These are phyloP conservation scores for Zaprionus inermis DNA, from an alignment of 1,140 invertebrate genomes.

Conservation along the genomic window DNA sequence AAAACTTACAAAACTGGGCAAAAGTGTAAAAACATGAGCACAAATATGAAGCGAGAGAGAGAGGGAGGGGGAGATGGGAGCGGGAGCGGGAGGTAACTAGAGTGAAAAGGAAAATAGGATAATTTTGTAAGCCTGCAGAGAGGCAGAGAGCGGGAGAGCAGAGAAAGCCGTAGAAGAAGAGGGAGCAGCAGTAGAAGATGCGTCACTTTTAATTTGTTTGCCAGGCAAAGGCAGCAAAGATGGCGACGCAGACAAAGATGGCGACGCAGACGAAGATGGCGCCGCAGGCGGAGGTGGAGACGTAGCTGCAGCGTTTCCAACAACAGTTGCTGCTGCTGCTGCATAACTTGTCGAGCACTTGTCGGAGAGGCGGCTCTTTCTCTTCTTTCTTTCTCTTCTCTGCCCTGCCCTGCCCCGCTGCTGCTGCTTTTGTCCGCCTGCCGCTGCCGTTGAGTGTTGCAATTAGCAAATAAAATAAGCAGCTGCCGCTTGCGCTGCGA, in stretches of 20 bases:
- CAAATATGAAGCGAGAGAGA: neutral
- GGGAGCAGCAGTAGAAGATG: conserved; percentile 38
- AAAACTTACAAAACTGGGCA: conserved; percentile 6
- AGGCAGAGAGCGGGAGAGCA: conserved; percentile 17
- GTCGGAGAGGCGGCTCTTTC: conserved; percentile 32
- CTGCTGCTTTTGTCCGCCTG: conserved; percentile 44
- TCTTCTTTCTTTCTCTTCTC: neutral
- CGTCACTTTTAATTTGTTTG: conserved; percentile 81
- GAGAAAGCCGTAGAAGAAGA: neutral
- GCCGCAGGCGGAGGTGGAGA: conserved; percentile 1
- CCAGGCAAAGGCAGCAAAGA: conserved; percentile 20
- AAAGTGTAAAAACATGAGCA: conserved; percentile 12
- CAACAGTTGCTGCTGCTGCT: conserved; percentile 33
- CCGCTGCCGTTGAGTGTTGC: conserved; percentile 66
- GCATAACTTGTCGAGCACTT: conserved; percentile 70
- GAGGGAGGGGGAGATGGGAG: neutral
- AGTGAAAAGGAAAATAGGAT: conserved; percentile 4
- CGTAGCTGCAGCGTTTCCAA: conserved; percentile 23
- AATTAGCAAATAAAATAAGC: conserved; percentile 83
- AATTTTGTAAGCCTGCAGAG: conserved; percentile 7
- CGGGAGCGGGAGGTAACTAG: neutral
- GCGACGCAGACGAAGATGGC: conserved; percentile 1
- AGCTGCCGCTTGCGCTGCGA: conserved; percentile 53
- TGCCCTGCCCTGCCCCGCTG: conserved; percentile 10
- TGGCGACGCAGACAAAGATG: neutral